These are phyloP conservation scores for Tragelaphus scriptus DNA, from an alignment of 2,113 vertebrate species.

Conservation along the genomic window DNA sequence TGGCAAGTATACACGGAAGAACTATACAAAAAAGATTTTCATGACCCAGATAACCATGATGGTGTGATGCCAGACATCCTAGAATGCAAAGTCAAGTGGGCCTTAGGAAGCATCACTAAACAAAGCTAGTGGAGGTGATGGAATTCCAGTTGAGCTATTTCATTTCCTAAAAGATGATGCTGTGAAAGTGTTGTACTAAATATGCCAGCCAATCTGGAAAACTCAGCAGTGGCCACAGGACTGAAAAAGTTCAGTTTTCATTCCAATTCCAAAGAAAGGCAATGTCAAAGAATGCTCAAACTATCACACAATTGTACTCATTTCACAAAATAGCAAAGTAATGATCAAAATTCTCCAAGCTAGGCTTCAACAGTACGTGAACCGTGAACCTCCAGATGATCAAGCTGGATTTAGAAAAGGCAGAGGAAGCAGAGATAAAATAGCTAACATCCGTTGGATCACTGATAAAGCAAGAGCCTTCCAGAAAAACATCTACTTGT, in stretches of 20 bases:
- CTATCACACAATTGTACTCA: not conserved
- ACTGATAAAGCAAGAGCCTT: not conserved
- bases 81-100: not conserved
- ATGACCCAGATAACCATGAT: not conserved
- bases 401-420: not conserved
- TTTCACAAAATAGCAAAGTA: not conserved
- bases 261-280: not conserved
- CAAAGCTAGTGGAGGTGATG: not conserved
- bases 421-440: not conserved
- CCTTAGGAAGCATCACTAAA: not conserved
- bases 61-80: not conserved
- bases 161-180: not conserved
- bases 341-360: not conserved
- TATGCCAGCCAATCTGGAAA: not conserved
- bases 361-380: not conserved
- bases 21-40: not conserved
- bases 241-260: not conserved
- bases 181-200: not conserved
- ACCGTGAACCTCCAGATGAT: not conserved
- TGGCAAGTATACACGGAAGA: not conserved
- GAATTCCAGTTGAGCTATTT: not conserved
- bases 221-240: not conserved
- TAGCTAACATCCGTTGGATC: fast-evolving
- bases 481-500: not conserved
- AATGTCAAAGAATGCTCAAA: not conserved